Evolutionary conservation across 2,113 vertebrate genomes (phyloP), one percentile per base, ranked within the genome.

Genomic region (Emydura subglobosa): DNA sequence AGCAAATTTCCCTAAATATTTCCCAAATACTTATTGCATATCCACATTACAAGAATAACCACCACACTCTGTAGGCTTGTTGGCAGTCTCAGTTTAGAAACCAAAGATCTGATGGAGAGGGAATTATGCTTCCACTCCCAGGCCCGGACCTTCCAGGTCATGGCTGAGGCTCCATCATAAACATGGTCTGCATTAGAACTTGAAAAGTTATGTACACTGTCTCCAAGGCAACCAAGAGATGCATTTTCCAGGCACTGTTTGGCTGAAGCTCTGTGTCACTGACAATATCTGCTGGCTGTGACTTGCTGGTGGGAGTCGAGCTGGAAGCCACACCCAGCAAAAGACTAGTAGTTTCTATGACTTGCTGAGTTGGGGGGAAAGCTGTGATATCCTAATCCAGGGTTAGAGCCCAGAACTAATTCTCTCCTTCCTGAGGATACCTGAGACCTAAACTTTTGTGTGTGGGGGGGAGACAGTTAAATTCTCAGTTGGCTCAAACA

Each of bases 341-440:
- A 44, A 0, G 0, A 88, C 93, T 3, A 21, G 91, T 3, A 24
- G 83, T 80, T 1, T 0, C 91, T 89, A 90, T 44, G 88, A 85
- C 0, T 2, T 12, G 54, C 82, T 93, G 80, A 95, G 74, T 89
- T 82, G 74, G 10, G 59, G 89, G 87, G 47, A 84, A 84, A 88
- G 53, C 54, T 90, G 57, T 65, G 79, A 51, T 61, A 86, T 76
- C 65, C 79, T 97, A 95, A 96, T 97, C 94, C 94, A 95, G 54
- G 89, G 82, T 94, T 85, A 94, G 94, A 96, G 92, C 89, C n/a
- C 34, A 85, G 53, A 29, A 47, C 72, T 93, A 92, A 97, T 96
- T 96, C 94, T 91, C 87, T 95, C 84, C 94, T 97, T 97, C 95
- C 97, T 97, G 90, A 89, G 94, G 97, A 97, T 91, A 97, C 95